These are phyloP conservation scores for Lomographa bimaculata DNA, from an alignment of 2,888 invertebrate species.

Conservation along the genomic window DNA sequence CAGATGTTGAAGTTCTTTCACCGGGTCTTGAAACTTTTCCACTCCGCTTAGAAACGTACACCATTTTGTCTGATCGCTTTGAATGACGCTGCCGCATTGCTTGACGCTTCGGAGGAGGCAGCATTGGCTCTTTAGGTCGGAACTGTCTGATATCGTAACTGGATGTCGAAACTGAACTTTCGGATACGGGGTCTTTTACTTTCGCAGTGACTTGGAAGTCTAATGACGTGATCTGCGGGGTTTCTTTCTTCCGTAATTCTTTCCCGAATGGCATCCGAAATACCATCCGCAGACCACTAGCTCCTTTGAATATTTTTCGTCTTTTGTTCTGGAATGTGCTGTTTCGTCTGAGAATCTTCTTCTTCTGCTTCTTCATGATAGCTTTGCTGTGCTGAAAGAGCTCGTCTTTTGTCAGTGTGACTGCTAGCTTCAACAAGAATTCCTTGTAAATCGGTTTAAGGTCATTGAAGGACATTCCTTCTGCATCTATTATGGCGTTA, in stretches of 20 bases:
- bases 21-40: slow-evolving; percentile 79
- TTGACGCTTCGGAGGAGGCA: slow-evolving; percentile 69
- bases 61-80: slow-evolving; percentile 67
- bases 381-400: slow-evolving; percentile 94
- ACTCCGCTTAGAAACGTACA: slow-evolving; percentile 67
- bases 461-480: slow-evolving; percentile 97
- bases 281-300: slow-evolving; percentile 84
- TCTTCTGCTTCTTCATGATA: slow-evolving; percentile 93
- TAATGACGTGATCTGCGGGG: slow-evolving; percentile 44
- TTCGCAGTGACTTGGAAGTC: slow-evolving; percentile 47
- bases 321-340: slow-evolving; percentile 82
- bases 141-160: slow-evolving; percentile 86
- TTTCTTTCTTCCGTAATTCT: slow-evolving; percentile 62
- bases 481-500: slow-evolving; percentile 94
- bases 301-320: slow-evolving; percentile 84
- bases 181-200: slow-evolving; percentile 69
- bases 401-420: slow-evolving; percentile 96
- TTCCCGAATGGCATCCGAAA: slow-evolving; percentile 85
- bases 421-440: slow-evolving; percentile 92
- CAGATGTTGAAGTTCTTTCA: slow-evolving; percentile 85
- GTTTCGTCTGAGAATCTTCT: slow-evolving; percentile 85
- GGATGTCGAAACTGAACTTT: slow-evolving; percentile 85
- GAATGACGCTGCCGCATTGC: slow-evolving; percentile 67
- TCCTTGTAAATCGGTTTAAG: slow-evolving; percentile 96
- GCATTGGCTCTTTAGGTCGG: slow-evolving; percentile 78